Base-by-base conservation (phyloP, 2,113 vertebrate species). In the Agelaius phoeniceus region DNA sequence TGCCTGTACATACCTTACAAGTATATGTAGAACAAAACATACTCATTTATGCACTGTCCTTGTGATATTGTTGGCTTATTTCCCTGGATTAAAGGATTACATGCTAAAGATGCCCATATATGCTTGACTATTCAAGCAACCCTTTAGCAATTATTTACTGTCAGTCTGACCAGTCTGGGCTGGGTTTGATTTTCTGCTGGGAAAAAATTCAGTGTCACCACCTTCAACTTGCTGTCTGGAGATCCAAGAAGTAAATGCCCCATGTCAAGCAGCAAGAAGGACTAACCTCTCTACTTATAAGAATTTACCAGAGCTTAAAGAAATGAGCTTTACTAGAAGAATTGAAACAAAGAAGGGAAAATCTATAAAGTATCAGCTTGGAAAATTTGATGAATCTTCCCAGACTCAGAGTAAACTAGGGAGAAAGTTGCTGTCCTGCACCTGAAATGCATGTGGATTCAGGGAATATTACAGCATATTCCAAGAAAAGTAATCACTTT, bases 391-490 rank as follows among this genome's bases (percentile, higher is more conserved):
- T 74, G 51, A 84, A 72, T 91, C 48, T 94, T 59, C 65, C 72
- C 35, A 81, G 72, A 67, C 51, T 61, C 48, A 72, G 65, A 74
- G 31, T 84, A 61, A 86, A 71, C 48, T 37, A 30, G 43, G 35
- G 43, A 84, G 79, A 78, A 90, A 59, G 52, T 67, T 91, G 39
- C 27, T 92, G 15, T 94, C 52, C 52, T 81, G 27, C 41, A 78
- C 84, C 73, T 84, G 84, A 89, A 89, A 61, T 84, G 54, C 6
- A 31, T 90, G 65, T 89, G 84, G 68, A 81, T 94, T 93, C 76
- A 68, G 73, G 86, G 73, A 96, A 92, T 30, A 89, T 75, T 91
- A 66, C 84, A 89, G 33, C 57, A 57, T 81, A 67, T 94, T 94
- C 73, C 76, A 89, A 89, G 63, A 51, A 94, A 73, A 93, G 73